Base-by-base conservation (phyloP, 2,888 invertebrate genomes). In the Pherbina coryleti region DNA sequence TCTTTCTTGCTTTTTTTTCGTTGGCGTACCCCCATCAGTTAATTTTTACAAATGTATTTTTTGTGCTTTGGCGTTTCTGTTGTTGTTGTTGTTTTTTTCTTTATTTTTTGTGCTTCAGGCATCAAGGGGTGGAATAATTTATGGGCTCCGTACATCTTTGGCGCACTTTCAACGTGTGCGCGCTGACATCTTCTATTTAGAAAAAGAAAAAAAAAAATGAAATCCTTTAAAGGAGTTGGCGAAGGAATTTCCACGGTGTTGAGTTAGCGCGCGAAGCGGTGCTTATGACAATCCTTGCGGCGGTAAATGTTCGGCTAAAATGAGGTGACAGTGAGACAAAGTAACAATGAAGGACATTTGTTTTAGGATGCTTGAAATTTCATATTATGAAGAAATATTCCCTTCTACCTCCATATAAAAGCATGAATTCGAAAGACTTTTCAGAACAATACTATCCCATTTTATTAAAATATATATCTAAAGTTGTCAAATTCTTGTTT, bases 11-110 rank as follows among this genome's bases (percentile, higher is more conserved):
- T 25, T 70, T 70, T 53, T 28, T 31, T n/a, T 28, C 5, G 19
- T 51, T 60, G 37, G 7, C n/a, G 37, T 74, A 53, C 74, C 74
- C 74, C 53, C 74, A 66, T 74, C 66, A 64, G 74, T 74, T 74
- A 74, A 74, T 74, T 74, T 74, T 74, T 74, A 74, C 74, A 74
- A 74, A 64, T 74, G 74, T 66, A 66, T 28, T 64, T 74, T n/a
- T 44, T 74, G 19, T 28, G 4, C 11, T 31, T 37, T 44, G 62
- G 22, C 62, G 14, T 62, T 19, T 17, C 8, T 14, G 44, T 22
- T 25, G 25, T 9, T 44, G 22, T 25, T 28, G 53, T 49, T 69
- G 2, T 44, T 55, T 14, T 57, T 60, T n/a, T n/a, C n/a, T n/a
- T n/a, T n/a, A n/a, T 17, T 31, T 55, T n/a, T 55, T 71, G 57